phyloP scores from a whole-genome alignment of 2,113 vertebrate genomes.

The Malaclemys terrapin region DNA sequence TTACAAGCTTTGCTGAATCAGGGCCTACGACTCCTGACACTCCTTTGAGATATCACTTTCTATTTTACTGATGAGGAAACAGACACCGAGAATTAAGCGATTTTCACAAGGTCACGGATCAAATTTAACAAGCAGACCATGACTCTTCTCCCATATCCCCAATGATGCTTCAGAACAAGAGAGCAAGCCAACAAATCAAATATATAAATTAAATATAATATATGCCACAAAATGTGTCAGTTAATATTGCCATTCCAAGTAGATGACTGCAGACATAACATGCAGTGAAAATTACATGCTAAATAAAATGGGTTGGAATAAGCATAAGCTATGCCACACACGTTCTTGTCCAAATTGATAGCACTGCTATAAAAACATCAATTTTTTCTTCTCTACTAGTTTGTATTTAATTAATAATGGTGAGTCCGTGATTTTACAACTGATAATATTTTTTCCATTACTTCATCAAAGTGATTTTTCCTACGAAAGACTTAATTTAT shows the following conservation, averaged over 20 bases:
- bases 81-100: not conserved
- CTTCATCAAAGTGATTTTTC: not conserved
- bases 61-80: not conserved
- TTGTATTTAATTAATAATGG: not conserved
- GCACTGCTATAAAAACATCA: not conserved
- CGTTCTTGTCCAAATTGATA: not conserved
- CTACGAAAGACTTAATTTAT: not conserved
- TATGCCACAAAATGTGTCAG: not conserved
- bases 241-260: conserved; percentile 12
- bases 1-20: not conserved
- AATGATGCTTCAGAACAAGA: not conserved
- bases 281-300: not conserved
- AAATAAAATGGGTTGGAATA: not conserved
- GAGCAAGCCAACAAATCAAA: not conserved
- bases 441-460: not conserved
- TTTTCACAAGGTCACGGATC: not conserved
- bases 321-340: not conserved
- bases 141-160: not conserved
- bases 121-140: not conserved
- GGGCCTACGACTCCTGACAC: not conserved
- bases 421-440: conserved; percentile 5
- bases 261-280: not conserved
- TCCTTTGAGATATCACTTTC: not conserved
- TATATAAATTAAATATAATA: not conserved
- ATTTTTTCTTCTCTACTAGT: not conserved